Base-by-base conservation (phyloP, 2,113 vertebrate species). In the Pterocles orientalis region DNA sequence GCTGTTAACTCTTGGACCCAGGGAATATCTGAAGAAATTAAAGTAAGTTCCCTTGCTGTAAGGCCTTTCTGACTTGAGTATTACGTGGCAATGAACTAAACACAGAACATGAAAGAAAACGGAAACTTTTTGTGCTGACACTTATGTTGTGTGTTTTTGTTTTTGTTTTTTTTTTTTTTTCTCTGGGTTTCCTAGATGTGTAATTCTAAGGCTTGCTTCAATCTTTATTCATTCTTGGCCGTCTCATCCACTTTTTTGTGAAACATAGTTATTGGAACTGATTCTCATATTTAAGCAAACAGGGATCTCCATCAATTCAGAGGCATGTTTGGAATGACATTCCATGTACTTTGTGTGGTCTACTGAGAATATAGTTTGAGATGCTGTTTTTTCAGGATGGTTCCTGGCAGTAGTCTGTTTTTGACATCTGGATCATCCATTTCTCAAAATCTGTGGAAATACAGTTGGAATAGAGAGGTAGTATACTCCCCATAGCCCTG, bases 401-500 rank as follows among this genome's bases (percentile, higher is more conserved):
- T 80, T 86, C 23, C 14, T 57, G 47, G 17, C 17, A 51, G 18
- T 47, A 56, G 31, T 56, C 18, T 68, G 12, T 61, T 45, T 86
- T 48, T 65, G 11, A 6, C 41, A 29, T 66, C 18, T 47, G 17
- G 14, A 89, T 33, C 25, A 41, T 45, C 23, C 26, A 2, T 58
- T 87, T 64, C n/a, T 28, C 11, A 48, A 48, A 54, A 20, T 45
- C 39, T 73, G 39, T 68, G 62, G 48, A 88, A 69, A 69, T 77
- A 25, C 0, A 72, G 7, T 68, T 85, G 69, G 17, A 69, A 24
- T 18, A 54, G 58, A 86, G 60, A 61, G 18, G 34, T 69, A 25
- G 31, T 47, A 18, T 25, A 82, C 12, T 4, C 4, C 16, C 3
- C 8, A 0, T 18, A 66, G 14, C 14, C 14, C 11, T 9, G 3